Evolutionary conservation across 2,888 invertebrate species (phyloP), one percentile per base, ranked within the genome.

Genomic region (Hoplodrina ambigua): DNA sequence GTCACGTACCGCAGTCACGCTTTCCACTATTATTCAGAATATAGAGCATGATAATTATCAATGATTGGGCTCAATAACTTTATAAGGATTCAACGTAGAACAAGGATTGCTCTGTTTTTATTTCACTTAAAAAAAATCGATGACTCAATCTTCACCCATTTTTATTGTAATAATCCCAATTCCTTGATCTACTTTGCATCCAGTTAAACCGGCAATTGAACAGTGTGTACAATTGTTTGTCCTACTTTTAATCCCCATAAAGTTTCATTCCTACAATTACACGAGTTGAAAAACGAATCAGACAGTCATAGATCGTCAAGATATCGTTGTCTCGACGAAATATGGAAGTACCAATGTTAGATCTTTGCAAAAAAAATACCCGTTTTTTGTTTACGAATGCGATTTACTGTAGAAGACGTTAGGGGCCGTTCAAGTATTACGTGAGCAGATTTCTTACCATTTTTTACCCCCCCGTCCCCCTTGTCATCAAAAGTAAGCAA

Each of bases 281-380:
- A 33, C 6, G n/a, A 46, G 54, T 68, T 59, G 54, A 59, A 76
- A 17, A 59, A 58, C 33, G 8, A 63, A 63, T 56, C 57, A 59
- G 62, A 52, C 46, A 19, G 52, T 56, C 41, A 49, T 30, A 78
- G 75, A 75, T 75, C 25, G 7, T 41, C n/a, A 54, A 61, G 78
- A 75, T 72, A 75, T 20, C 54, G 77, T 75, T 77, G 78, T 78
- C 2, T 63, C 46, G 13, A n/a, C 50, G n/a, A 71, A 77, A 69
- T 57, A 60, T 19, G 17, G 30, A 7, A 17, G 15, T 33, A 1
- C 54, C 46, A 69, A 69, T 57, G 49, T 15, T 46, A 41, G 11
- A 15, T 37, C 4, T 25, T 46, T 61, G 30, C 41, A 58, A 50
- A 76, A 30, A 59, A 68, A 54, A n/a, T 25, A 25, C 25, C 30